A percentile compares a stretch with the other conserved stretches of the same genome.
These are phyloP conservation scores for Sylvia borin DNA, from an alignment of 2,797 vertebrate genomes.

Conservation along the genomic window DNA sequence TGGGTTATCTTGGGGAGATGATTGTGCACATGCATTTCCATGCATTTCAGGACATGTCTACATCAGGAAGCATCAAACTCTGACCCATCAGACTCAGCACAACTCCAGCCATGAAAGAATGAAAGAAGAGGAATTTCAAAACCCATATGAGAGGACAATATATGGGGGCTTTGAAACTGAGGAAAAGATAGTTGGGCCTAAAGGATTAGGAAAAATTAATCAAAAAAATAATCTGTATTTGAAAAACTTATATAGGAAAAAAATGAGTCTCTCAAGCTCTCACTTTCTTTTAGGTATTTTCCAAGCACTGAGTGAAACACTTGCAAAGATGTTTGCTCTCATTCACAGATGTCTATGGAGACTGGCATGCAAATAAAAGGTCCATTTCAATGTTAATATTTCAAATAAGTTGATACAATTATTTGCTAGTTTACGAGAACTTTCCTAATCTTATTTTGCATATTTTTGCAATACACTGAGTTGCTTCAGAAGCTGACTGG, in stretches of 20 bases:
- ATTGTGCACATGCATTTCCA: neutral
- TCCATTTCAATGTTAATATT: neutral
- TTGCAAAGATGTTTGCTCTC: neutral
- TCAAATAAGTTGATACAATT: neutral
- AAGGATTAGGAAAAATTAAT: neutral
- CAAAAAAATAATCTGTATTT: neutral
- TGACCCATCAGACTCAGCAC: neutral
- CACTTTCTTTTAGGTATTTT: neutral
- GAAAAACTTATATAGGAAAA: neutral
- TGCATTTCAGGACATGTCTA: neutral
- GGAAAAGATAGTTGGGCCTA: neutral
- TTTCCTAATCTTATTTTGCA: constrained; percentile 11
- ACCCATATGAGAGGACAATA: neutral
- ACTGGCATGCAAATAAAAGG: neutral
- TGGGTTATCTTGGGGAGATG: neutral
- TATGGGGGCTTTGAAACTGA: neutral
- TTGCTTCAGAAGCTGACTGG: neutral
- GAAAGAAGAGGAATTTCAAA: neutral
- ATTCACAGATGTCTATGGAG: neutral
- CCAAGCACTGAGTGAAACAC: neutral
- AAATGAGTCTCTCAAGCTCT: neutral
- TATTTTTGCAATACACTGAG: neutral
- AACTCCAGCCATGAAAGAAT: neutral
- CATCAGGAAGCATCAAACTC: neutral
- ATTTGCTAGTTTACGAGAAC: neutral